Base-by-base conservation (phyloP, 2,888 invertebrate species). In the Volucella inanis region DNA sequence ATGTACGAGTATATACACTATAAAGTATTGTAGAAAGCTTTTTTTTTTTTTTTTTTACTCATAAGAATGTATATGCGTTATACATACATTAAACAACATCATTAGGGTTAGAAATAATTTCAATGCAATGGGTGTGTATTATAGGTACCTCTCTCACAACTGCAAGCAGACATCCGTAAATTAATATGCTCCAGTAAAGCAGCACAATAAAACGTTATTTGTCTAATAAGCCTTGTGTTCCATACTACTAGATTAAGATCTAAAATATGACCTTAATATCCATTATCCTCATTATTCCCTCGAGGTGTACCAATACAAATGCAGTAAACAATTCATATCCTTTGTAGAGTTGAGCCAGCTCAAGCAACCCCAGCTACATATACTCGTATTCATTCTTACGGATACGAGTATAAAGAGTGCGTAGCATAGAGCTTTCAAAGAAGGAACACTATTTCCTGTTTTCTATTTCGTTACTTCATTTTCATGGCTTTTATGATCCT, bases 201-300 rank as follows among this genome's bases (percentile, higher is more conserved):
- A 74, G 65, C 43, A 54, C 74, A 79, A 79, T 84, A 79, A 84
- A 84, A 84, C 15, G 64, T 75, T 79, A 75, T 84, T 84, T 84
- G 64, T 75, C 71, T 84, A 79, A 79, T 70, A 79, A 84, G 75
- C 71, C 6, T 6, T 31, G 31, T 31, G 31, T 6, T 75, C 61
- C 47, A 65, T 57, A 64, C 54, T 39, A 64, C 64, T 79, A 64
- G 84, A 84, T 84, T 54, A 75, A 50, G 70, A 84, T 84, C 84
- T 79, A 79, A 79, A 75, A 75, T 84, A 84, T 84, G 79, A 84
- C 79, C 79, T 54, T 75, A 64, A 71, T 84, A 61, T 82, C 79
- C 65, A 78, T 79, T 22, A 84, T 79, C 74, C 70, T 52, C 64
- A 65, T 62, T 79, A 79, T 47, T 67, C 84, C 84, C 79, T 31